Base-by-base conservation (phyloP, 2,797 vertebrate genomes). In the Arrhamphus sclerolepis region DNA sequence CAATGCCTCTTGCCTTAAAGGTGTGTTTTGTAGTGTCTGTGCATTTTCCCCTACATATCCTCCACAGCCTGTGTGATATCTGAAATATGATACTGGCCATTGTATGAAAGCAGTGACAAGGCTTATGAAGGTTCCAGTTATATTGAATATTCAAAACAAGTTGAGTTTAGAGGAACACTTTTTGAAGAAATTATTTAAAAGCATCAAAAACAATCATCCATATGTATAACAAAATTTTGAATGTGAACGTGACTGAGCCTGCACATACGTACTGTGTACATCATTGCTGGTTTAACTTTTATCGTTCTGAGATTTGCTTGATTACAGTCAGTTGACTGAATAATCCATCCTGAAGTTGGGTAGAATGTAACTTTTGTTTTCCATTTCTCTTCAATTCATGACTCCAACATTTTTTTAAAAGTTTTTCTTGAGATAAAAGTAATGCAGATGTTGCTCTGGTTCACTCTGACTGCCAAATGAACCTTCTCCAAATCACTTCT, bases 1-100 rank as follows among this genome's bases (percentile, higher is more conserved):
- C 69, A 70, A 79, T 67, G 87, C 86, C 87, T 89, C 66, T 85
- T 91, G 88, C 88, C 88, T 91, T 91, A 91, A 87, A 76, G 64
- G 66, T 56, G 20, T 24, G 50, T 83, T 73, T 24, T 56, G 49
- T 59, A 38, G 61, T 64, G 50, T 77, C 62, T 78, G 52, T 72
- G 46, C 26, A 20, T 59, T 66, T 42, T 38, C 19, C 56, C 53
- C 61, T 57, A 46, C 74, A 74, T 58, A 72, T 72, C 72, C 43
- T 42, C 66, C 46, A 53, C 54, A 78, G 63, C 59, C 50, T 65
- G 69, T 51, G 63, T 72, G 61, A 79, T 56, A 69, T 43, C 56
- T 42, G 10, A 43, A 7, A 14, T 28, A 17, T 63, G 43, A 75
- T n/a, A 14, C 39, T 28, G 21, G 44, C 60, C 63, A 62, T 46